These are phyloP conservation scores for Drosophila ironensis DNA, from an alignment of 1,140 invertebrate genomes.

Conservation along the genomic window DNA sequence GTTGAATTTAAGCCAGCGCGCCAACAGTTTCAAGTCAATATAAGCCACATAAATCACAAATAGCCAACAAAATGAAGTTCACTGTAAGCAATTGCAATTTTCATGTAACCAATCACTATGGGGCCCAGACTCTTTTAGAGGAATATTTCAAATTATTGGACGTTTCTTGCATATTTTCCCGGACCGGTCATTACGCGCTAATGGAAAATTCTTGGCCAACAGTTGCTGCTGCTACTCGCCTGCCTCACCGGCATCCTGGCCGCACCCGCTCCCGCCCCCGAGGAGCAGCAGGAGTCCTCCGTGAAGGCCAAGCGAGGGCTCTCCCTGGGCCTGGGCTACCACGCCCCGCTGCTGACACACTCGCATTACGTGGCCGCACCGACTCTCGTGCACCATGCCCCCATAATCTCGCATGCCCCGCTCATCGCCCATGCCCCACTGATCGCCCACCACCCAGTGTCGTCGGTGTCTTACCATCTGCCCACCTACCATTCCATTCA, in stretches of 20 bases:
- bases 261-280: constrained; percentile 62
- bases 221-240: constrained; percentile 65
- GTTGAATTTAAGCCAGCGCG: constrained; percentile 32
- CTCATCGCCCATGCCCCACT: constrained; percentile 59
- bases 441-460: constrained; percentile 47
- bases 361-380: constrained; percentile 67
- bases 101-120: neutral
- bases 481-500: constrained; percentile 71
- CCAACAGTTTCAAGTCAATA: constrained; percentile 24
- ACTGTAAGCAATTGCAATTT: constrained; percentile 44
- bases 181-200: constrained; percentile 19
- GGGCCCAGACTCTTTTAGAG: neutral
- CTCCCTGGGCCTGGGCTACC: constrained; percentile 65
- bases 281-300: constrained; percentile 47
- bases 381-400: constrained; percentile 65
- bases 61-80: constrained; percentile 55
- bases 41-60: constrained; percentile 7
- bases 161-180: constrained; percentile 8
- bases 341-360: constrained; percentile 68
- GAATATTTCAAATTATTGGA: constrained; percentile 9
- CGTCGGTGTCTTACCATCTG: constrained; percentile 65
- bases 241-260: constrained; percentile 51
- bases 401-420: constrained; percentile 68
- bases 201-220: constrained; percentile 36
- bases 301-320: constrained; percentile 70